Base-by-base conservation (phyloP, 2,113 vertebrate species). In the Barbus barbus region DNA sequence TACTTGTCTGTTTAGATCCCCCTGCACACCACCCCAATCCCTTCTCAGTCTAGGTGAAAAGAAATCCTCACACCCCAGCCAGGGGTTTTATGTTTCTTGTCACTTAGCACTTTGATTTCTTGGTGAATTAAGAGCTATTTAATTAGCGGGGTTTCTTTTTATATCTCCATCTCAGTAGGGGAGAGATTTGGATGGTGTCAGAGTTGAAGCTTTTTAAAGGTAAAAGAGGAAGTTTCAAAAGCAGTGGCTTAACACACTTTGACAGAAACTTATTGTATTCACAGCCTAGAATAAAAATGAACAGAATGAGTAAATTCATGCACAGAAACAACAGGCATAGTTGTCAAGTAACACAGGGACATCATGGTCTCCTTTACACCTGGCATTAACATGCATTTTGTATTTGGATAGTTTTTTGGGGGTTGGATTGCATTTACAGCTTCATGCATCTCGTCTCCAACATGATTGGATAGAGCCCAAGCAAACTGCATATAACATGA, bases 41-140 rank as follows among this genome's bases (percentile, higher is more conserved):
- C 63, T 36, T 46, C 16, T 58, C 41, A 33, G 46, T 44, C 69
- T 76, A 58, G 69, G 81, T 71, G 87, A 61, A 77, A 51, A 65
- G 24, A 67, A 85, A 56, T 71, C 16, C 24, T 74, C 61, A 56
- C 60, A 78, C 73, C 61, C 85, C 87, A 86, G 90, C 91, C 90
- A 90, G 89, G 87, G 73, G 92, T 93, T 91, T 91, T 91, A 90
- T 93, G 90, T 89, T 89, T 86, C 92, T 85, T 93, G 93, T 93
- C 92, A 93, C 89, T 82, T 78, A 78, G 84, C 78, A 69, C 86
- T 93, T 93, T 94, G 91, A 92, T 93, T 94, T 92, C 82, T 79
- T 89, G 82, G 89, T 89, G 81, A 91, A 90, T 92, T 90, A 91
- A 90, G 90, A 92, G 87, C 86, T 79, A 88, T 89, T 93, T 93